Evolutionary conservation across 2,797 vertebrate genomes (phyloP).

Genomic region (Hypotaenidia okinawae): DNA sequence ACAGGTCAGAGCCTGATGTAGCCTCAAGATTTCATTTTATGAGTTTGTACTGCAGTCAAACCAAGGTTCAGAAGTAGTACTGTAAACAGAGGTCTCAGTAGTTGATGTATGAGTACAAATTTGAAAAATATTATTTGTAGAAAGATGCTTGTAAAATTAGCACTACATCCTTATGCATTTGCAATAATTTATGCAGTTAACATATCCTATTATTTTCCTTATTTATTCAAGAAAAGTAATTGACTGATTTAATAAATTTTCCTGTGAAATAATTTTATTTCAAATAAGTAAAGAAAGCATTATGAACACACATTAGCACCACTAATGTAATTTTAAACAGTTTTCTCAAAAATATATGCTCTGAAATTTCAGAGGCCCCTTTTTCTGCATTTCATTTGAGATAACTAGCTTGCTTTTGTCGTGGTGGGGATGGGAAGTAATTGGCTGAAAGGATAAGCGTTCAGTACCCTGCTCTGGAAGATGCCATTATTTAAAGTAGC

Average conservation of each 20-base stretch:
- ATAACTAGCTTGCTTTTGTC: background rate
- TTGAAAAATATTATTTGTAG: background rate
- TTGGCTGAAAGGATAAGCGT: background rate
- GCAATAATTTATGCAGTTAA: background rate
- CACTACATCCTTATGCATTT: background rate
- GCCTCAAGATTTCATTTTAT: background rate
- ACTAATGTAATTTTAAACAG: background rate
- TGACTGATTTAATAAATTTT: background rate
- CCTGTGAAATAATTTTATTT: background rate
- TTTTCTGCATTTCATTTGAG: background rate
- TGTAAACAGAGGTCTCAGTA: background rate
- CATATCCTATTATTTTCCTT: background rate
- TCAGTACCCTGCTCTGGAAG: background rate
- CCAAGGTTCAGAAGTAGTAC: background rate
- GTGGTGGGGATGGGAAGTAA: background rate
- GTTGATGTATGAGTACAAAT: background rate
- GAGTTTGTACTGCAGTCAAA: background rate
- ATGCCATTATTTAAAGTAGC: background rate
- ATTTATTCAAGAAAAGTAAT: background rate
- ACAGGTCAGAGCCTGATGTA: background rate
- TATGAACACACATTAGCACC: background rate
- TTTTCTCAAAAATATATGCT: background rate
- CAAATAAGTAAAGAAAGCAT: background rate
- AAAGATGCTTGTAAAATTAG: background rate
- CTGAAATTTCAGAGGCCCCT: background rate